Evolutionary conservation across 1,140 invertebrate species (phyloP), one percentile per base, ranked within the genome.

Genomic region (Drosophila nikananu): DNA sequence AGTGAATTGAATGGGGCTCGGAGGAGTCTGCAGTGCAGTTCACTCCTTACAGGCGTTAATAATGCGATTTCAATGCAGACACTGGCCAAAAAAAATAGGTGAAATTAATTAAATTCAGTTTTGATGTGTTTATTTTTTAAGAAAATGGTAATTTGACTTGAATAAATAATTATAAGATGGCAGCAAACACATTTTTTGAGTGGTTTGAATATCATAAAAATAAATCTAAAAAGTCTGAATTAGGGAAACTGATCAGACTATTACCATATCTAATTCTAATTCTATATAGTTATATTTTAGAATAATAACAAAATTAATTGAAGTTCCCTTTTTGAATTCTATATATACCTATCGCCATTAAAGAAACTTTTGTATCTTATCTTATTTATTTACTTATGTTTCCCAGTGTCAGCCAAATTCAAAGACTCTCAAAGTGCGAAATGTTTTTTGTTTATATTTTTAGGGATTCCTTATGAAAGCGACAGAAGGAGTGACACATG

Each of bases 401-500:
- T 55, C 7, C 13, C 57, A 23, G 37, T 65, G 63, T 19, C 5
- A 25, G 21, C 63, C 35, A 81, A 83, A 87, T 77, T 83, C 80
- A 87, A 83, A 80, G 77, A 54, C 68, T 6, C 59, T 66, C 49
- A 77, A 86, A 80, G 80, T 87, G 83, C 83, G 77, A 86, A 81
- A 41, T 60, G 52, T 23, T 73, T 73, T 73, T 58, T 55, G 55
- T 57, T 72, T 70, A 19, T 72, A 27, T 73, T 59, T 67, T 42
- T 60, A 12, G 42, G 21, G 73, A 81, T 62, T 72, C 76, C 65
- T 73, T 73, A 84, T 81, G 73, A 84, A 84, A 87, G 81, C 81
- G 84, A 84, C 84, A 71, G 62, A 73, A 75, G 80, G 90, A 92
- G 75, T 92, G 90, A 92, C 90, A 92, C 80, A 92, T 92, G 90